Base-by-base conservation (phyloP, 2,888 invertebrate species). In the Atethmia centrago region DNA sequence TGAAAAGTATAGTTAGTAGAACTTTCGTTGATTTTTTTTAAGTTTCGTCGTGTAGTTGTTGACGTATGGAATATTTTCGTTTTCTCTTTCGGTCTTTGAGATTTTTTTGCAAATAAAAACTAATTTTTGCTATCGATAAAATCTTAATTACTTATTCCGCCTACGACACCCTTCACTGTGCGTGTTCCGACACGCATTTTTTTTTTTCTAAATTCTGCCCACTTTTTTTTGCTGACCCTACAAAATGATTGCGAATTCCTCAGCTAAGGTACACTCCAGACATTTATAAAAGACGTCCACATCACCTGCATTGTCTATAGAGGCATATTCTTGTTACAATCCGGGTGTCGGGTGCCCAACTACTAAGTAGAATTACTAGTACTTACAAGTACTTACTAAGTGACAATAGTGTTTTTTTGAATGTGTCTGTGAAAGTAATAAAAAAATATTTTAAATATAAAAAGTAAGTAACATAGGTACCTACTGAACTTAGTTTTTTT, bases 241-340 rank as follows among this genome's bases (percentile, higher is more conserved):
- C 91, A 82, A 89, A 89, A 91, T 91, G 89, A 94, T 95, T 94
- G 90, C 88, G 83, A 90, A 95, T 95, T 95, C 95, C 87, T 82
- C 62, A 82, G 83, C 89, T 88, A 83, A 83, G 78, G 88, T 86
- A 77, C 75, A 79, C 58, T 67, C 79, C 74, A 76, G 80, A 85
- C 88, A 91, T 94, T 95, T 95, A 95, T 95, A 95, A 94, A 94
- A 95, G 94, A 91, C 65, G 47, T 45, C n/a, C 55, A 56, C 82
- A 59, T 69, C 85, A 82, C 64, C 25, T 42, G 61, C 42, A 14
- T n/a, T 58, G 63, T 71, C 81, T 62, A 94, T 92, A 93, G 89
- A 88, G 62, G 74, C 81, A 80, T 88, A 89, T 91, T 90, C 77
- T 91, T 89, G 87, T 86, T 74, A 73, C 67, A 51, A 69, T 42